Evolutionary conservation across 2,888 invertebrate species (phyloP).

Genomic region (Dendrolimus houi): DNA sequence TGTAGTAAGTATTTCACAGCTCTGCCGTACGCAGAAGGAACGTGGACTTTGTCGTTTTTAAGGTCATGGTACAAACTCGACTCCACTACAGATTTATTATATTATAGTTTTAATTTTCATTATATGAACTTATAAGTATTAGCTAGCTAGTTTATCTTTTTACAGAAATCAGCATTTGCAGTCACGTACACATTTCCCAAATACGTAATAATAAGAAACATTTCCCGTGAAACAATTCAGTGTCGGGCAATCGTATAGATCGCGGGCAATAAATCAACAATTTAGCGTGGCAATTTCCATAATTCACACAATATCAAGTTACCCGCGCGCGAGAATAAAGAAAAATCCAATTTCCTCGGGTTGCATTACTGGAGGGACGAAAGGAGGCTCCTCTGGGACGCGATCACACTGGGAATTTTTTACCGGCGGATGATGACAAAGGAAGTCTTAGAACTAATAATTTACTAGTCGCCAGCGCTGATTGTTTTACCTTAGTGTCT

Average conservation of each 20-base stretch:
- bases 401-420: constrained; percentile 32
- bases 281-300: constrained; percentile 69
- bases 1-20: no score
- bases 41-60: no score
- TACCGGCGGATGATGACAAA: neutral
- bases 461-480: neutral
- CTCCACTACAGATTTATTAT: no score
- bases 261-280: constrained; percentile 64
- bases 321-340: constrained; percentile 58
- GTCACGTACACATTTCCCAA: constrained; percentile 1
- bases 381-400: constrained; percentile 25
- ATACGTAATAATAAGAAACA: constrained; percentile 16
- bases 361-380: constrained; percentile 54
- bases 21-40: no score
- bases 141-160: no score
- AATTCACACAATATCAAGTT: constrained; percentile 74
- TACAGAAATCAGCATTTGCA: neutral
- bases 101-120: no score
- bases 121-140: no score
- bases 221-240: constrained; percentile 28
- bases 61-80: no score
- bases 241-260: constrained; percentile 39
- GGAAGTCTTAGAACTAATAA: neutral
- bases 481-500: no score
- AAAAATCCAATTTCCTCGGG: constrained; percentile 72